Evolutionary conservation across 2,888 invertebrate genomes (phyloP), one percentile per base, ranked within the genome.

Genomic region (Pachymerium ferrugineum): DNA sequence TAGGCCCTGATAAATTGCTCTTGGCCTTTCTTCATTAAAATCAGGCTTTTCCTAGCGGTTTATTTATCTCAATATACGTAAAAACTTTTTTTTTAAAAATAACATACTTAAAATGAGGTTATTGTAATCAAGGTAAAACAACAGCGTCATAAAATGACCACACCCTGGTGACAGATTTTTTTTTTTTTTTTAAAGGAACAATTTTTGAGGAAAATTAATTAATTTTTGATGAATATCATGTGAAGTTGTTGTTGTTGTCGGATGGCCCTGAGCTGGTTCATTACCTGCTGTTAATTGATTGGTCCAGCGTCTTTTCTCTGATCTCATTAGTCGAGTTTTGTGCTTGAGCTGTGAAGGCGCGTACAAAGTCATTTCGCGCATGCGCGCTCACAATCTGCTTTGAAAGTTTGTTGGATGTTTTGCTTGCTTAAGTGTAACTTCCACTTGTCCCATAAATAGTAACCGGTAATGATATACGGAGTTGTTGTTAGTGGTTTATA

Each of bases 251-350:
- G 54, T 38, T 54, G 62, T 62, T 10, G 62, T 62, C 25, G 62
- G 1, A 28, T 10, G 62, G 5, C 25, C 62, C 28, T 22, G 25
- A 62, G 62, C 62, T 25, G 62, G 25, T 62, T 62, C 62, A 62
- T 62, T 62, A 62, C 28, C 62, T 62, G 62, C 22, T 62, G 62
- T 62, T 62, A 62, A 62, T 62, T 62, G 62, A 62, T 62, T 62
- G 62, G 62, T 62, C 62, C 62, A n/a, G 28, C 62, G 62, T 62
- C 62, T 62, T 62, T 62, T 62, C 62, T 62, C 62, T 62, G 62
- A 62, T 62, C 62, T 62, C 62, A 62, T 62, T 62, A 62, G 62
- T 62, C n/a, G 62, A 62, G 28, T 62, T 62, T 62, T 62, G 62
- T 62, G 62, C 62, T 62, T 62, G 62, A 62, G 62, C 62, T 62